phyloP scores from a whole-genome alignment of 2,113 vertebrate genomes.

The Sylvietta virens region DNA sequence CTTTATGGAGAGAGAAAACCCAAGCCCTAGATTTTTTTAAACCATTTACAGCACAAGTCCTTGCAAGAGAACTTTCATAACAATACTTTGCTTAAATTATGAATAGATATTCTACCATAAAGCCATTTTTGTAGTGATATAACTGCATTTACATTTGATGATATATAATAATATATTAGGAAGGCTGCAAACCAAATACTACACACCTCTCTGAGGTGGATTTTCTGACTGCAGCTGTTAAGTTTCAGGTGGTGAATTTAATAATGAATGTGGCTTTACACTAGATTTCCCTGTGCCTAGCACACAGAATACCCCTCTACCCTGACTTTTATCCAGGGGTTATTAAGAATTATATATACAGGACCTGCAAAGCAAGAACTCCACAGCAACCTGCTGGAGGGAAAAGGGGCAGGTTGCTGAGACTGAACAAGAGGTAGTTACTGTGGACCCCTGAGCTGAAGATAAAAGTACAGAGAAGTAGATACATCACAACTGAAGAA shows the following conservation, averaged over 20 bases:
- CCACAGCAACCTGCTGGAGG: not conserved
- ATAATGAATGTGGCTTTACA: not conserved
- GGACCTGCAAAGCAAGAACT: not conserved
- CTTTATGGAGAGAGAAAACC: not conserved
- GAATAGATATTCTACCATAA: not conserved
- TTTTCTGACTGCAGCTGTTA: not conserved
- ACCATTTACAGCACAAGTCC: not conserved
- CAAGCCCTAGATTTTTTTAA: not conserved
- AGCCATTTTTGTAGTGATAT: not conserved
- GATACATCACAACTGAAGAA: not conserved
- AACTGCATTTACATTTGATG: not conserved
- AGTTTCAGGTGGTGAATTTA: not conserved
- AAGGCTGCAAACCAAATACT: not conserved
- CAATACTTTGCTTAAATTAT: not conserved
- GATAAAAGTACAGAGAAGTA: not conserved
- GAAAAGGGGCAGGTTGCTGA: not conserved
- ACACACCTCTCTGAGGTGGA: not conserved
- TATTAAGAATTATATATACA: not conserved
- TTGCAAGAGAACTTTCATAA: not conserved
- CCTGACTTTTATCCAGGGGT: not conserved
- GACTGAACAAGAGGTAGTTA: not conserved
- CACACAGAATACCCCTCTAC: not conserved
- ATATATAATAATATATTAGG: not conserved
- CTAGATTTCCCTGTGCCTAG: not conserved
- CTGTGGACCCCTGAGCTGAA: not conserved